These are phyloP conservation scores for Athalia rosae DNA, from an alignment of 2,888 invertebrate species.

Conservation along the genomic window DNA sequence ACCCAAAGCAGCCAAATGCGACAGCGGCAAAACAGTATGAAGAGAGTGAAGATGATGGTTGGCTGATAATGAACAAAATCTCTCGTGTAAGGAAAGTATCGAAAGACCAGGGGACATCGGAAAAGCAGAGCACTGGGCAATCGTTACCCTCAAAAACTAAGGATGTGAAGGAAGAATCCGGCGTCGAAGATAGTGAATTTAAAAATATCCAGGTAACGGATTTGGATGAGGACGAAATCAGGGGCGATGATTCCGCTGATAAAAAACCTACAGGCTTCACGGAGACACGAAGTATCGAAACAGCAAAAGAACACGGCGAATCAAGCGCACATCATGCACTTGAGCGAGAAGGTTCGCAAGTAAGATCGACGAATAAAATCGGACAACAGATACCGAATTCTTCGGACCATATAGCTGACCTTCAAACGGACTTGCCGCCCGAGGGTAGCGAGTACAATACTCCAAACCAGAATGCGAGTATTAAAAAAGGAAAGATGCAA, in stretches of 20 bases:
- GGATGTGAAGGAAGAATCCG: conserved; percentile 37
- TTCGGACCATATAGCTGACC: conserved; percentile 26
- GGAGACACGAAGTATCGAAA: conserved; percentile 24
- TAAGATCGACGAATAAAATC: not conserved
- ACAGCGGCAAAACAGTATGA: conserved; percentile 53
- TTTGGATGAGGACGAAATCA: conserved; percentile 58
- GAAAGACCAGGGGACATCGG: conserved; percentile 49
- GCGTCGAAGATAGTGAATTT: conserved; percentile 17
- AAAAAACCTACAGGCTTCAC: not conserved
- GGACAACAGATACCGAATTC: conserved; percentile 37
- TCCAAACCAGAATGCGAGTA: conserved; percentile 47
- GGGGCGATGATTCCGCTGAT: conserved; percentile 29
- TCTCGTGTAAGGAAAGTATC: conserved; percentile 58
- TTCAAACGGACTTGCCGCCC: conserved; percentile 32
- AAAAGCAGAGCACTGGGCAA: conserved; percentile 45
- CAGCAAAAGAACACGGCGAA: conserved; percentile 20
- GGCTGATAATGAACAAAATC: conserved; percentile 54
- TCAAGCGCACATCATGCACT: conserved; percentile 9
- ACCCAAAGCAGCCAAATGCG: conserved; percentile 51
- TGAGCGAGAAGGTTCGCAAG: not conserved
- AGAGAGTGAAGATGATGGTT: conserved; percentile 52
- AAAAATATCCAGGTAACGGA: conserved; percentile 59
- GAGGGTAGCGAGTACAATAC: conserved; percentile 46
- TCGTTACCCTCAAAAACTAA: conserved; percentile 49
- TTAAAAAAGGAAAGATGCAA: conserved; percentile 49